These are phyloP conservation scores for Paguma larvata DNA, from an alignment of 2,797 vertebrate genomes.

Conservation along the genomic window DNA sequence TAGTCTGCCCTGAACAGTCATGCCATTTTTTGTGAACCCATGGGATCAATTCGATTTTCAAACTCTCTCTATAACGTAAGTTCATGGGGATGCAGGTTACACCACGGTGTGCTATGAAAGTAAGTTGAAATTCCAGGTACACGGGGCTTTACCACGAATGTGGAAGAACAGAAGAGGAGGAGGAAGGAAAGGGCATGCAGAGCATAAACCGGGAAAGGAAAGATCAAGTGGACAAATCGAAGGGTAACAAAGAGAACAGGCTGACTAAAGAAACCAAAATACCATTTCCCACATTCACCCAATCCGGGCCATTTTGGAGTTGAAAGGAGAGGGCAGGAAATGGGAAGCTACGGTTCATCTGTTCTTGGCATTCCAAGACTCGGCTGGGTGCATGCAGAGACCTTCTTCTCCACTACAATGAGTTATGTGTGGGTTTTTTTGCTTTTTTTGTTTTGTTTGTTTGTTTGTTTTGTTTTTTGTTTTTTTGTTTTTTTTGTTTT, in stretches of 20 bases:
- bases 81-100: constrained; percentile 70
- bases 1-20: background rate
- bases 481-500: too few relatives aligned
- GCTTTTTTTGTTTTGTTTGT: too few relatives aligned
- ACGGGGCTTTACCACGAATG: constrained; percentile 75
- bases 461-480: too few relatives aligned
- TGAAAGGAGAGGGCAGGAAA: constrained; percentile 20
- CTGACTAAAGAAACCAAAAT: constrained; percentile 59
- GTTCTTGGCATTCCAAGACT: constrained; percentile 82
- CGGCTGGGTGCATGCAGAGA: constrained; percentile 85
- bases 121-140: constrained; percentile 65
- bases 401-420: constrained; percentile 86
- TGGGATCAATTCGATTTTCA: background rate
- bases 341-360: constrained; percentile 12
- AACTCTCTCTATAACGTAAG: background rate
- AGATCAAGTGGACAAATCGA: background rate
- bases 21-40: constrained; percentile 30
- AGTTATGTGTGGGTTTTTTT: constrained; percentile 88
- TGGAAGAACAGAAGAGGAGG: constrained; percentile 62
- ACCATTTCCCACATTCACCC: constrained; percentile 69
- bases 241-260: constrained; percentile 19
- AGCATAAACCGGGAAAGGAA: constrained; percentile 75
- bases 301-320: constrained; percentile 74
- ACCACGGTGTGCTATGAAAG: constrained; percentile 62
- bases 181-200: constrained; percentile 80